Conservation (phyloP, 2,113 vertebrate species). For the Hydropotes inermis region DNA sequence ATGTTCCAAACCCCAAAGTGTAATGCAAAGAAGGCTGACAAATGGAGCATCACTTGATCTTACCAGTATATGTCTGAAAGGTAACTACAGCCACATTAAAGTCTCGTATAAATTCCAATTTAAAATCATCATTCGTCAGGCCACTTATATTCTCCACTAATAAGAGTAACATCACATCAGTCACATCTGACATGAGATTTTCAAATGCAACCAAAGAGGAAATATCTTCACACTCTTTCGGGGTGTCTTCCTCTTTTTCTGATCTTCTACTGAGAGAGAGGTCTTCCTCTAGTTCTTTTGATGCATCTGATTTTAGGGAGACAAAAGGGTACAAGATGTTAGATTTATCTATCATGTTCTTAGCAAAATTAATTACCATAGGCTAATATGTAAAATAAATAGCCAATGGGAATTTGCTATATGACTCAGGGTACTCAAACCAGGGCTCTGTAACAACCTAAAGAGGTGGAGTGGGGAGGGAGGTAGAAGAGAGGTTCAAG, state of each 20-base stretch:
- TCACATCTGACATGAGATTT: conserved; percentile 75
- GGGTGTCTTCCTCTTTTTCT: conserved; percentile 4
- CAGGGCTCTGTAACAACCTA: not conserved
- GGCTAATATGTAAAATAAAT: not conserved
- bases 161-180: conserved; percentile 74
- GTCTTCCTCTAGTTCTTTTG: conserved; percentile 62
- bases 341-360: not conserved
- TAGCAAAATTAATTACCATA: not conserved
- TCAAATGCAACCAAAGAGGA: conserved; percentile 79
- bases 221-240: not conserved
- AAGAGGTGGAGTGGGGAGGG: not conserved
- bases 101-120: conserved; percentile 87
- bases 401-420: not conserved
- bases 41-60: conserved; percentile 22
- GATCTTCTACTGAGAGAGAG: not conserved
- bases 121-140: conserved; percentile 74
- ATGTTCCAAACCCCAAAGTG: not conserved
- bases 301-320: conserved; percentile 63
- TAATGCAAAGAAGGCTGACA: not conserved
- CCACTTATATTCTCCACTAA: conserved; percentile 85
- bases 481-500: not conserved
- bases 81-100: conserved; percentile 78
- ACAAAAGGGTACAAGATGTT: not conserved
- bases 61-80: conserved; percentile 84
- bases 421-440: not conserved